Evolutionary conservation across 2,797 vertebrate species (phyloP).

Genomic region (Alosa sapidissima): DNA sequence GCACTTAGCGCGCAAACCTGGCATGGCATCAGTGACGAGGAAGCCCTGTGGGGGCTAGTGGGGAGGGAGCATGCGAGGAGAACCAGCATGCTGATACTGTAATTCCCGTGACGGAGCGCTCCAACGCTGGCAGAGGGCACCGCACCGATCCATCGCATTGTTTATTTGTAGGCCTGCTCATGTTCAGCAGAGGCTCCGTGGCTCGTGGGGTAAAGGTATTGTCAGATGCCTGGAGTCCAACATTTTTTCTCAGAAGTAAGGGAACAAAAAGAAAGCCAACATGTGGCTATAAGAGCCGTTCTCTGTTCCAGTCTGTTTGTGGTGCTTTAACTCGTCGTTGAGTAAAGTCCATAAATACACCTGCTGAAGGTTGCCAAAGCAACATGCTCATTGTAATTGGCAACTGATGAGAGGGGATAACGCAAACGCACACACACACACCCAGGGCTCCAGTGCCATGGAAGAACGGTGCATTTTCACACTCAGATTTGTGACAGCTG

Average conservation of each 20-base stretch:
- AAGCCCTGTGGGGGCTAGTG: background rate
- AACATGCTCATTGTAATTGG: slow-evolving; percentile 10
- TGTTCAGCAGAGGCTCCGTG: background rate
- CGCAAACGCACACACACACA: slow-evolving; percentile 16
- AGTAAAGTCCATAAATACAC: background rate
- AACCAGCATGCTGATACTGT: background rate
- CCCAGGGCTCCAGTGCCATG: background rate
- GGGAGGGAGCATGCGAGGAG: background rate
- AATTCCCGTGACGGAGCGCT: background rate
- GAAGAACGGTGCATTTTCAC: slow-evolving; percentile 18
- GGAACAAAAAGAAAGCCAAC: background rate
- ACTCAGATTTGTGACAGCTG: slow-evolving; percentile 28
- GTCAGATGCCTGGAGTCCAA: background rate
- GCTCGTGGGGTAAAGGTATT: background rate
- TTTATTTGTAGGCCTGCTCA: background rate
- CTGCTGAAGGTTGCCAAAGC: slow-evolving; percentile 16
- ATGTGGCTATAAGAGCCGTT: background rate
- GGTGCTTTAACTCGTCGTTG: background rate
- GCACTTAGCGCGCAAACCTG: background rate
- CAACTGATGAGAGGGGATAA: slow-evolving; percentile 26
- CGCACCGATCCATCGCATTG: background rate
- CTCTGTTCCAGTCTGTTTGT: background rate
- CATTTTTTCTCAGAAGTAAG: background rate
- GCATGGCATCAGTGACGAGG: background rate
- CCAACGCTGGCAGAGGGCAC: background rate